Evolutionary conservation across 2,113 vertebrate species (phyloP).

Genomic region (Alectura lathami): DNA sequence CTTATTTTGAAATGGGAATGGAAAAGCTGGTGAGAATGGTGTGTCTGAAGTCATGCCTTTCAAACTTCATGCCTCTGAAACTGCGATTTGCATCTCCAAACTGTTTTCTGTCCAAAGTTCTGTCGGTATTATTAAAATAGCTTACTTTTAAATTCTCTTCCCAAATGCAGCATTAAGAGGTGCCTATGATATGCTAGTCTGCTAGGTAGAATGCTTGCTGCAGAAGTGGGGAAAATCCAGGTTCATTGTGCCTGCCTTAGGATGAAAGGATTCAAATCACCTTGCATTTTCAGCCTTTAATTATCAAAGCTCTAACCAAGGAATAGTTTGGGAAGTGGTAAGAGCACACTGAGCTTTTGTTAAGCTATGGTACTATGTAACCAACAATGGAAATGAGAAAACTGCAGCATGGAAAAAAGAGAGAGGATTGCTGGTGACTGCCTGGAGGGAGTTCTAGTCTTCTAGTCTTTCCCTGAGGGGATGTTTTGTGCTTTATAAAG

Average conservation of each 20-base stretch:
- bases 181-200: not conserved
- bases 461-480: not conserved
- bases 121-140: not conserved
- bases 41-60: not conserved
- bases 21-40: not conserved
- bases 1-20: not conserved
- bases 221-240: not conserved
- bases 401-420: not conserved
- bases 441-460: not conserved
- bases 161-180: not conserved
- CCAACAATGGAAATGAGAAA: not conserved
- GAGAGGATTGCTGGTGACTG: not conserved
- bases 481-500: not conserved
- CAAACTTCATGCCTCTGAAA: not conserved
- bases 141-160: not conserved
- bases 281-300: not conserved
- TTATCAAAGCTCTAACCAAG: not conserved
- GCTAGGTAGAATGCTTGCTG: not conserved
- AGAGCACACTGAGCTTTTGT: not conserved
- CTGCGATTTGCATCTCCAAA: not conserved
- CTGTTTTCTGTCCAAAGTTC: not conserved
- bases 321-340: not conserved
- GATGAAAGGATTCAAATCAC: not conserved
- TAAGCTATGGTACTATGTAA: not conserved
- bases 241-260: not conserved